Evolutionary conservation across 2,797 vertebrate species (phyloP).

Genomic region (Phyllotis vaccarum): DNA sequence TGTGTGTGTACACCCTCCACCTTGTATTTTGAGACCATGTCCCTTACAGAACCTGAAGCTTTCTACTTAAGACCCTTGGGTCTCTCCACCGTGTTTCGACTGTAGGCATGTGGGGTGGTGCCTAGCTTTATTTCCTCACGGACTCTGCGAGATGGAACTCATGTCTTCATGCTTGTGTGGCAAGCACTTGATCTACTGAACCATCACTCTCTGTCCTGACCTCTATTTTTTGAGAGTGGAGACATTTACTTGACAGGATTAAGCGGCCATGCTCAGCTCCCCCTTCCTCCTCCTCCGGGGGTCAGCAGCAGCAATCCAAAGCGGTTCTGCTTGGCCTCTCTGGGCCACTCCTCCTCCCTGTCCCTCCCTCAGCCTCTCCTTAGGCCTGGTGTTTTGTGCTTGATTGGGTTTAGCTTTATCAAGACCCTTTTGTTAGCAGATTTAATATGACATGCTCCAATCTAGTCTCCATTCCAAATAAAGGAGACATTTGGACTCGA

Average conservation of each 20-base stretch:
- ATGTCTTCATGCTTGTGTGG: not conserved
- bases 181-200: not conserved
- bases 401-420: not conserved
- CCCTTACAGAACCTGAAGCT: not conserved
- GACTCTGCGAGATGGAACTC: not conserved
- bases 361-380: fast-evolving
- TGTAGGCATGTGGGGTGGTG: not conserved
- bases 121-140: not conserved
- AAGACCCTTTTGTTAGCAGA: not conserved
- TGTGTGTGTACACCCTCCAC: not conserved
- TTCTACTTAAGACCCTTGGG: not conserved
- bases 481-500: not conserved
- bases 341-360: not conserved
- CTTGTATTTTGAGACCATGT: not conserved
- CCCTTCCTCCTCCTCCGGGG: not conserved
- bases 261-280: not conserved
- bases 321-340: not conserved
- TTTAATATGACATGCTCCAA: not conserved
- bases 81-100: not conserved
- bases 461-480: not conserved
- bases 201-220: not conserved
- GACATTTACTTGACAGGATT: not conserved
- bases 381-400: too few relatives aligned
- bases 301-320: not conserved
- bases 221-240: not conserved